Base-by-base conservation (phyloP, 2,113 vertebrate species). In the Pyxicephalus adspersus region DNA sequence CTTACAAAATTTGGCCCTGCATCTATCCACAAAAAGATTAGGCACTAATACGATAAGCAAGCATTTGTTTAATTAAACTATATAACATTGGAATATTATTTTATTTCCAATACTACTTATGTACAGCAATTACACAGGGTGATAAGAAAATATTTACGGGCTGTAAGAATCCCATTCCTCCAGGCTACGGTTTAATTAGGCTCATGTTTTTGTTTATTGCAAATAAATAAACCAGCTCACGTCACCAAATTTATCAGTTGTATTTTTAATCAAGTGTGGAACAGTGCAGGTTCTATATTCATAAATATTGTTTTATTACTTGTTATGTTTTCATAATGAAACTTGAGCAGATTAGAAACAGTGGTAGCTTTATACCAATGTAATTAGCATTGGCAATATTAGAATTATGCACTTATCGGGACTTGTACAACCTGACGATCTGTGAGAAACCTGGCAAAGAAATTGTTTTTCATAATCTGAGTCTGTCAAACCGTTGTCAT, bases 191-290 rank as follows among this genome's bases (percentile, higher is more conserved):
- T 31, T 31, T 31, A 64, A 65, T 77, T 77, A 77, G 25, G 52
- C 38, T 9, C 18, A 20, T 51, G 19, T 63, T 52, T 18, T 52
- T 64, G 60, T 77, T 26, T 77, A 31, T 77, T 31, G 52, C 75
- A 51, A 54, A 25, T 18, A 64, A 64, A 64, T 51, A 26, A 76
- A 76, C 26, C 38, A 22, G 22, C 50, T 77, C n/a, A 64, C 38
- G 51, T n/a, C 60, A 45, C 60, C 5, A 76, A 52, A 76, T 76
- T 2, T 64, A 77, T 64, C 61, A 26, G 8, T 31, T 77, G 60
- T 61, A n/a, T 77, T 77, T 76, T 64, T 64, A 61, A 77, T 64
- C 23, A 64, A 64, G 17, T 65, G 2, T 6, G 8, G 55, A 23
- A 29, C 22, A 26, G 57, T 63, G 16, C 15, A 77, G 63, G n/a